Evolutionary conservation across 2,113 vertebrate species (phyloP), one percentile per base, ranked within the genome.

Genomic region (Sceloporus tristichus): DNA sequence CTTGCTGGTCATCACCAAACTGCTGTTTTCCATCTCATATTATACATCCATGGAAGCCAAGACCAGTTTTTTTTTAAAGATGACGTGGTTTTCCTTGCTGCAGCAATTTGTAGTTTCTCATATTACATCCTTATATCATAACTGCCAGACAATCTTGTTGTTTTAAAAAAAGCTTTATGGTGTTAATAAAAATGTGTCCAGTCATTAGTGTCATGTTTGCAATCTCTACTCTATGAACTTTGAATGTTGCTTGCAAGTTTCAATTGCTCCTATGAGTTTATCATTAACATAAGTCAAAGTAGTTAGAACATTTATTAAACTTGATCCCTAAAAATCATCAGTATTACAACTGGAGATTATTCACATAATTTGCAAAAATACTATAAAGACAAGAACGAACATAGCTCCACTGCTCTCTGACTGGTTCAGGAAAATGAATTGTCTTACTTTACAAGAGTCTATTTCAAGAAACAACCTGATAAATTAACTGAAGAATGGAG

Each of bases 191-290:
- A 68, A 25, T 59, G 2, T 0, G 7, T 23, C 86, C 77, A 84
- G 2, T 77, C 89, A 34, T 75, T 79, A 40, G 42, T 82, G 56
- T 59, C 3, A 48, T n/a, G 9, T 79, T 87, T 70, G 25, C 54
- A 65, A 40, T 71, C 40, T 65, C 56, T 54, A 53, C 40, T 38
- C 14, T 18, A 48, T 13, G 86, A 85, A 89, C 85, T 91, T 85
- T 82, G 89, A 88, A 9, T 85, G 65, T 54, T 89, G 48, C 40
- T 56, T 81, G 54, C 0, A 66, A 0, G 3, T 3, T 74, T 89
- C 59, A 34, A 77, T 25, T 74, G 23, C 0, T 0, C 80, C 11
- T 40, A 91, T 71, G 27, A 9, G 91, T 93, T 95, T 93, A 93
- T 91, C 81, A 89, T 93, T 92, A 91, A 91, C 38, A 16, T 0